Evolutionary conservation across 2,797 vertebrate species (phyloP).

Genomic region (Anabacerthia variegaticeps): DNA sequence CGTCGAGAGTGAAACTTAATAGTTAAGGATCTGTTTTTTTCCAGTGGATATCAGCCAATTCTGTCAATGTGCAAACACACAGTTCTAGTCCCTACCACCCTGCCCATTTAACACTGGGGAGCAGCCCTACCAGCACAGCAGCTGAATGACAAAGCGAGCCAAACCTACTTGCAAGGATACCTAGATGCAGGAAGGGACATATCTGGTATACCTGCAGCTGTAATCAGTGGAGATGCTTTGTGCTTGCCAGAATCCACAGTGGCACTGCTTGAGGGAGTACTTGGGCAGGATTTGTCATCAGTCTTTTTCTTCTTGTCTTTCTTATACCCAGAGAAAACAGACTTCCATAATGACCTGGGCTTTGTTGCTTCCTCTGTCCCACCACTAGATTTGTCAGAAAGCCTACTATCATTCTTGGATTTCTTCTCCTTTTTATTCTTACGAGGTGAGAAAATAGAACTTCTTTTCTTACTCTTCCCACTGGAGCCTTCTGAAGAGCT

Average conservation of each 20-base stretch:
- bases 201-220: constrained; percentile 81
- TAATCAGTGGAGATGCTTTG: constrained; percentile 75
- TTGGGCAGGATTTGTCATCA: constrained; percentile 88
- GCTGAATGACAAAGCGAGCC: background rate
- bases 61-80: background rate
- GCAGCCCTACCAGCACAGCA: background rate
- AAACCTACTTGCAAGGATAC: background rate
- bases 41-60: background rate
- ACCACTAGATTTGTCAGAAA: constrained; percentile 73
- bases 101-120: background rate
- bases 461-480: constrained; percentile 92
- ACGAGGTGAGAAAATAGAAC: constrained; percentile 93
- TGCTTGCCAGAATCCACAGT: constrained; percentile 88
- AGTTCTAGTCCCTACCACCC: background rate
- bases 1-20: background rate
- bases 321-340: constrained; percentile 95
- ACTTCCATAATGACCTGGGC: constrained; percentile 94
- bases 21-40: background rate
- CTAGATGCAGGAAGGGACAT: background rate
- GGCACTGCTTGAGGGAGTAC: constrained; percentile 89
- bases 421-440: constrained; percentile 98
- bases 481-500: constrained; percentile 90
- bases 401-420: constrained; percentile 85
- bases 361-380: constrained; percentile 84
- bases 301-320: constrained; percentile 96